Base-by-base conservation (phyloP, 2,113 vertebrate genomes). In the Procavia capensis region DNA sequence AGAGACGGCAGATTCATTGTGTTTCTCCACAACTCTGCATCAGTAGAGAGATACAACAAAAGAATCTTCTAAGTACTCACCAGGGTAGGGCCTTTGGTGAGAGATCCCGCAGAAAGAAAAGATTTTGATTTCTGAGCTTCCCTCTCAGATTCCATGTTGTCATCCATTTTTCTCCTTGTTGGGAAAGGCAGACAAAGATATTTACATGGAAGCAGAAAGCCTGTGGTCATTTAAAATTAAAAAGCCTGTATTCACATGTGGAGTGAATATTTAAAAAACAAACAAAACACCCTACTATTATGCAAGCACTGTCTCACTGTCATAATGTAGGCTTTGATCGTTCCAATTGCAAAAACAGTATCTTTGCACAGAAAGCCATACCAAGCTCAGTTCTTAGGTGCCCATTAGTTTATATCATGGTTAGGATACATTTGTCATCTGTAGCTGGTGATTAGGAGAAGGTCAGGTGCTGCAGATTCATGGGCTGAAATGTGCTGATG, bases 161-260 rank as follows among this genome's bases (percentile, higher is more conserved):
- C 68, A 25, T 47, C 74, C 87, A 72, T 75, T 72, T 3, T 25
- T 29, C 6, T 25, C 29, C 13, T 6, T 20, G 9, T 39, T 80
- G 25, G 6, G 6, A 92, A 47, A 72, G 72, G 47, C 76, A 70
- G 59, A 75, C 61, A 94, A 88, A 3, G 36, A 19, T 24, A 3
- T 91, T 91, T 59, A 86, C 41, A 59, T 90, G 59, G 63, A 82
- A 84, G 31, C 36, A 59, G 1, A 29, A 29, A 90, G 36, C 63
- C 24, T n/a, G 19, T 59, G 96, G 47, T 29, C 10, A 74, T 45
- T 92, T 16, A 85, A 34, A 88, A 43, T 25, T 36, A 83, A 78
- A 85, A 93, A 82, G 47, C 54, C 95, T 64, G 57, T 91, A 89
- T 96, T 88, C 10, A 31, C 85, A 9, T 92, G 19, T 66, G 36